Evolutionary conservation across 2,113 vertebrate species (phyloP).

Genomic region (Scytalopus superciliaris): DNA sequence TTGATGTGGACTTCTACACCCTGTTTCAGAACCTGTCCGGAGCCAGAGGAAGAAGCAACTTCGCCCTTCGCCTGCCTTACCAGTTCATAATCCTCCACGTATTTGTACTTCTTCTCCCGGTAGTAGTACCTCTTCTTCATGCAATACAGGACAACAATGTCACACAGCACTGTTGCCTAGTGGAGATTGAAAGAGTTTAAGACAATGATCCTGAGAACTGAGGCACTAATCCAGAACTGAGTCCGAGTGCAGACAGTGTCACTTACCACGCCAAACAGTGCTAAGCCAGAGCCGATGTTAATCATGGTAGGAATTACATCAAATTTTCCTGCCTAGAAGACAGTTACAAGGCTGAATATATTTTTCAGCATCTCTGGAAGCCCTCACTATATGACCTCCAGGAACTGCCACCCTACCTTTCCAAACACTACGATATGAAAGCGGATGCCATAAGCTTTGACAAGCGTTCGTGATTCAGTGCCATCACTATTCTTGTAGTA

Average conservation of each 20-base stretch:
- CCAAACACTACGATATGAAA: conserved; percentile 88
- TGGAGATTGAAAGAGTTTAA: neutral
- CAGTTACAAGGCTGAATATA: neutral
- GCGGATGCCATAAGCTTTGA: conserved; percentile 88
- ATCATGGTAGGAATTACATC: conserved; percentile 87
- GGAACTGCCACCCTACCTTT: conserved; percentile 72
- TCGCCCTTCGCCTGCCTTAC: conserved; percentile 58
- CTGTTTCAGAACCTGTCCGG: neutral
- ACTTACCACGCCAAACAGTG: conserved; percentile 85
- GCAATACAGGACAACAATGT: conserved; percentile 82
- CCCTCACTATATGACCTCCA: neutral
- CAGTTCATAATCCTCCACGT: conserved; percentile 79
- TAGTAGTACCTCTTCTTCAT: conserved; percentile 80
- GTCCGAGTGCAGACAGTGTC: neutral
- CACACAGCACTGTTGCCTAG: conserved; percentile 82
- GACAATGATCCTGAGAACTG: neutral
- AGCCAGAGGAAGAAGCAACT: neutral
- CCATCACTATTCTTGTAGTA: conserved; percentile 74
- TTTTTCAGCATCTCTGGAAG: neutral
- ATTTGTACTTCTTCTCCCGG: conserved; percentile 81
- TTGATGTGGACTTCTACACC: neutral
- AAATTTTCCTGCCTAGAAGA: conserved; percentile 85
- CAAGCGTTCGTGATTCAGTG: conserved; percentile 76
- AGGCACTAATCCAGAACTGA: neutral
- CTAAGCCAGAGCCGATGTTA: conserved; percentile 84